Conservation (phyloP, 2,113 vertebrate species). For the Calyptomena viridis region DNA sequence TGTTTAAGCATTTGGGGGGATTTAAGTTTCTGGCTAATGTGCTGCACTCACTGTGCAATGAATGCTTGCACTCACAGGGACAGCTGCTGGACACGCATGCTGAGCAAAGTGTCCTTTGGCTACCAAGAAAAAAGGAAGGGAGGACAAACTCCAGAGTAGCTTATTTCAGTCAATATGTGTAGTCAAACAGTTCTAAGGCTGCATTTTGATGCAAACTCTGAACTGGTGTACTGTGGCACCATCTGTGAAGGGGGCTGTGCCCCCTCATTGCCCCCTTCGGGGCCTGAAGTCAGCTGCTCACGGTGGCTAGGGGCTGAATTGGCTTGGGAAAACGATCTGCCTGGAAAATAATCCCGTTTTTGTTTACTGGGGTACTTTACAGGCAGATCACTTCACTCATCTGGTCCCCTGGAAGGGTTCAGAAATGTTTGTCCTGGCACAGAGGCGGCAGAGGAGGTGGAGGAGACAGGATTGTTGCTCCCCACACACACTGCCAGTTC, state of each 20-base stretch:
- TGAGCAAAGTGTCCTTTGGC: not conserved
- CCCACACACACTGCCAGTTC: not conserved
- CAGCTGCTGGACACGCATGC: not conserved
- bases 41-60: not conserved
- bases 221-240: not conserved
- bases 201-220: not conserved
- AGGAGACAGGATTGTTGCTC: not conserved
- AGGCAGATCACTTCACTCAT: constrained; percentile 53
- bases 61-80: not conserved
- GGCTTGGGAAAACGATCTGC: not conserved
- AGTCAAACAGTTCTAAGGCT: not conserved
- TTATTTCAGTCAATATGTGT: not conserved
- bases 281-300: not conserved
- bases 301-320: not conserved
- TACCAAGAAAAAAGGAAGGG: not conserved
- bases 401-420: not conserved
- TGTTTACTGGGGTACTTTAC: constrained; percentile 43
- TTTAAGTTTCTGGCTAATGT: not conserved
- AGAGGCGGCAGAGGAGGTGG: not conserved
- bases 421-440: constrained; percentile 14
- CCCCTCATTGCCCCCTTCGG: not conserved
- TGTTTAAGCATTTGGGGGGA: not conserved
- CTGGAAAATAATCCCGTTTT: constrained; percentile 34
- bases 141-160: not conserved
- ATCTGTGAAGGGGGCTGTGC: not conserved